Evolutionary conservation across 2,113 vertebrate genomes (phyloP).

Genomic region (Pipra filicauda): DNA sequence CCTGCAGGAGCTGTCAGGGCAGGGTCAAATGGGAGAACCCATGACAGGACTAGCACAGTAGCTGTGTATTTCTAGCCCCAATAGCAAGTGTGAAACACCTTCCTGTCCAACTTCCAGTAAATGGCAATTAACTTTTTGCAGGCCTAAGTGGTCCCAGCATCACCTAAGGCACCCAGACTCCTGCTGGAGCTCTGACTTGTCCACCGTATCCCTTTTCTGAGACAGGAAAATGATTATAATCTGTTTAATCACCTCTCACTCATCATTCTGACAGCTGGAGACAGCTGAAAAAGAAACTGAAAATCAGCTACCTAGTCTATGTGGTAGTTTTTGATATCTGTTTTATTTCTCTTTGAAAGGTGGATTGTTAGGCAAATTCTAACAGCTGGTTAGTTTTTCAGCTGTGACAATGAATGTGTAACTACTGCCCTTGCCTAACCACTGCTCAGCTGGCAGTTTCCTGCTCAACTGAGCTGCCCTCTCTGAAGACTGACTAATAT

Average conservation of each 20-base stretch:
- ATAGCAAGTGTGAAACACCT: background rate
- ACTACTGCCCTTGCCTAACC: background rate
- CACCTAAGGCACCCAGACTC: background rate
- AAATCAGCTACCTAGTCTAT: background rate
- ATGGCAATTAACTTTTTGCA: background rate
- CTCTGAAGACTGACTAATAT: background rate
- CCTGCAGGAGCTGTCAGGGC: background rate
- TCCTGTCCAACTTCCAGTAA: background rate
- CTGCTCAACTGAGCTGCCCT: background rate
- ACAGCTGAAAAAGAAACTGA: background rate
- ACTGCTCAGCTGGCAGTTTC: background rate
- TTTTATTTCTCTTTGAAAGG: background rate
- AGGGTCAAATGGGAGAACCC: background rate
- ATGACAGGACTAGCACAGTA: background rate
- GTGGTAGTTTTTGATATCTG: background rate
- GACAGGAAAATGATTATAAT: background rate
- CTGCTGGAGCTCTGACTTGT: background rate
- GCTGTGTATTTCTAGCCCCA: background rate
- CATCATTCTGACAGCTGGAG: background rate
- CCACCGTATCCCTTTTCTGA: background rate
- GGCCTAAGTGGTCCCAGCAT: background rate
- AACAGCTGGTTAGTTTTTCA: constrained; percentile 2
- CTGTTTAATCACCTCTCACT: background rate
- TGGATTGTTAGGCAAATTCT: background rate
- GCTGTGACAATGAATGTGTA: background rate